Evolutionary conservation across 1,140 invertebrate genomes (phyloP), one percentile per base, ranked within the genome.

Genomic region (Contarinia nasturtii): DNA sequence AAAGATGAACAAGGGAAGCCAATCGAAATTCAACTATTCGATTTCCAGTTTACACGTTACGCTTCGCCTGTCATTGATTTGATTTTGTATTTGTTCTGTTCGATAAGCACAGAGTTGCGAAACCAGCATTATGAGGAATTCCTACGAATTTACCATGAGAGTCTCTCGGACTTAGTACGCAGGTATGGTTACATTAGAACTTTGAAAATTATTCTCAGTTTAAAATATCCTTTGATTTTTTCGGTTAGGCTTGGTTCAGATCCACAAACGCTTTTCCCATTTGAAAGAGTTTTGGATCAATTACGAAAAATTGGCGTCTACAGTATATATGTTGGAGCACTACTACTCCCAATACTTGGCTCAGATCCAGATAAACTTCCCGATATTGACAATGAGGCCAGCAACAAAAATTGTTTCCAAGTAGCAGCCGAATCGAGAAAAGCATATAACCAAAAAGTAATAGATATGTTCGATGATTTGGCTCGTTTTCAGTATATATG

Each of bases 21-120:
- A 4, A 12, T 40, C 14, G 37, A 40, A 40, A 14, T 68, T 2
- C 59, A 61, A 14, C 59, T 68, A 3, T 34, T 74, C 33, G 72
- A 74, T 49, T 72, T 68, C 52, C 72, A 75, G 59, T 58, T 70
- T 7, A 51, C 61, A 18, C 65, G 68, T 34, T 58, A 59, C n/a
- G 56, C 63, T n/a, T 70, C 70, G 20, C 64, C 71, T 1, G 54
- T 64, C 0, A 49, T 63, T 0, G 75, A 77, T 54, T 51, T 77
- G 2, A 43, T 65, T 27, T 74, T 73, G 49, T 68, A 74, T 49
- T 54, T 76, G 2, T 70, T 68, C 53, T 63, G 61, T 4, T 68
- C 69, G 11, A 65, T 69, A 0, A 62, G 67, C 33, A 54, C 61
- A 17, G 53, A 65, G 11, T 60, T 69, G 20, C 56, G 71, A 2